A percentile compares a stretch with the other conserved stretches of the same genome.
phyloP scores from a whole-genome alignment of 2,888 invertebrate genomes.

The Caenorhabditis afra region DNA sequence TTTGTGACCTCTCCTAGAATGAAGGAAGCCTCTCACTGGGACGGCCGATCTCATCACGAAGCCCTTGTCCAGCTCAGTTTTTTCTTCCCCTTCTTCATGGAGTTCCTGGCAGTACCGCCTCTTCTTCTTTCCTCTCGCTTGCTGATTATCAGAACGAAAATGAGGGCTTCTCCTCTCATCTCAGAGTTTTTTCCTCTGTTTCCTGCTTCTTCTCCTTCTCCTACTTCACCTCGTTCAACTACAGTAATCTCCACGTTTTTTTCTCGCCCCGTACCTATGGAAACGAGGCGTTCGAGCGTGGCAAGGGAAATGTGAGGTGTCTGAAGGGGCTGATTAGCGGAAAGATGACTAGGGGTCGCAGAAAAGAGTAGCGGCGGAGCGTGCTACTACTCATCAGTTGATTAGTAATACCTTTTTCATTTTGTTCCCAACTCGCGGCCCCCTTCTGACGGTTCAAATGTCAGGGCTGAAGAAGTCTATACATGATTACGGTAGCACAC shows the following conservation, averaged over 20 bases:
- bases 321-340: slow-evolving; percentile 1
- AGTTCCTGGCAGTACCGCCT: slow-evolving; percentile 41
- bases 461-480: too few species aligned
- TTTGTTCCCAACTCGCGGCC: too few species aligned
- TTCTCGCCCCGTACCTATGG: background rate
- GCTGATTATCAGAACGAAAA: slow-evolving; percentile 32
- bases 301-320: background rate
- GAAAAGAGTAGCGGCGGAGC: background rate
- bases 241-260: background rate
- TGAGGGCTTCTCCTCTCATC: too few species aligned
- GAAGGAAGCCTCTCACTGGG: background rate
- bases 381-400: too few species aligned
- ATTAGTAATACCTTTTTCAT: too few species aligned
- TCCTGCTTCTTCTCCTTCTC: background rate
- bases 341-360: background rate
- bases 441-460: too few species aligned
- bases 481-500: too few species aligned
- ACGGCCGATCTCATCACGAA: slow-evolving; percentile 10
- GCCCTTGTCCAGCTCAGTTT: slow-evolving; percentile 5
- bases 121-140: slow-evolving; percentile 6
- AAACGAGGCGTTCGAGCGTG: slow-evolving; percentile 7
- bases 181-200: slow-evolving; percentile 7
- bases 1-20: too few species aligned
- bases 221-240: background rate
- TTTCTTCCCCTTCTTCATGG: too few species aligned